A percentile compares a stretch with the other conserved stretches of the same genome.
These are phyloP conservation scores for Schizopygopsis pylzovi DNA, from an alignment of 2,797 vertebrate species.

Conservation along the genomic window DNA sequence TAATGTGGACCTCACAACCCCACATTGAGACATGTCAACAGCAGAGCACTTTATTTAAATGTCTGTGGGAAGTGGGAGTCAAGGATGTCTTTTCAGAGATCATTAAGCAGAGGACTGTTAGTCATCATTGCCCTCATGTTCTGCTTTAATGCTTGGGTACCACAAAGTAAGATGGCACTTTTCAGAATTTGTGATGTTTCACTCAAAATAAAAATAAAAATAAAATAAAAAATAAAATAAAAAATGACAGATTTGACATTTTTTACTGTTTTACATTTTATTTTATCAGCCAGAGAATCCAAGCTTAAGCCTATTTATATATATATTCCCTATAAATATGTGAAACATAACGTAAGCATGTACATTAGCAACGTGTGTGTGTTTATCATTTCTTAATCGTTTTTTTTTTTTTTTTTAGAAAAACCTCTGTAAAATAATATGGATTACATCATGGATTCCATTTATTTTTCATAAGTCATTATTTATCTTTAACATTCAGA, in stretches of 20 bases:
- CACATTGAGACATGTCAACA: conserved; percentile 45
- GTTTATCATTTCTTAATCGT: not conserved
- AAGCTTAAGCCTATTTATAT: not conserved
- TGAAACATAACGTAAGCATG: not conserved
- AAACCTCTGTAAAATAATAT: not conserved
- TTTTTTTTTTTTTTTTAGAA: not conserved
- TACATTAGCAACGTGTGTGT: not conserved
- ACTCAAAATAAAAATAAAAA: not conserved
- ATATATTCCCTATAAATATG: no score
- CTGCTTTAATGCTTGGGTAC: not conserved
- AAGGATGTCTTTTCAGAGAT: conserved; percentile 50
- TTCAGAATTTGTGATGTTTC: not conserved
- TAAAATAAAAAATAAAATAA: no score
- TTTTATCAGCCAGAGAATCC: no score
- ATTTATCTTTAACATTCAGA: no score
- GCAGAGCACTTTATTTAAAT: conserved; percentile 58
- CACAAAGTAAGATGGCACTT: not conserved
- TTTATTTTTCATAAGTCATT: no score
- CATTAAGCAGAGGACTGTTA: conserved; percentile 49
- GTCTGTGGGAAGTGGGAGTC: conserved; percentile 59
- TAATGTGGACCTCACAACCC: conserved; percentile 41
- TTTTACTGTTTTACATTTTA: no score
- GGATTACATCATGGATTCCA: no score
- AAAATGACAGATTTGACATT: no score
- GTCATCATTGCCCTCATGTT: conserved; percentile 35